These are phyloP conservation scores for Upupa epops DNA, from an alignment of 2,113 vertebrate genomes.

Conservation along the genomic window DNA sequence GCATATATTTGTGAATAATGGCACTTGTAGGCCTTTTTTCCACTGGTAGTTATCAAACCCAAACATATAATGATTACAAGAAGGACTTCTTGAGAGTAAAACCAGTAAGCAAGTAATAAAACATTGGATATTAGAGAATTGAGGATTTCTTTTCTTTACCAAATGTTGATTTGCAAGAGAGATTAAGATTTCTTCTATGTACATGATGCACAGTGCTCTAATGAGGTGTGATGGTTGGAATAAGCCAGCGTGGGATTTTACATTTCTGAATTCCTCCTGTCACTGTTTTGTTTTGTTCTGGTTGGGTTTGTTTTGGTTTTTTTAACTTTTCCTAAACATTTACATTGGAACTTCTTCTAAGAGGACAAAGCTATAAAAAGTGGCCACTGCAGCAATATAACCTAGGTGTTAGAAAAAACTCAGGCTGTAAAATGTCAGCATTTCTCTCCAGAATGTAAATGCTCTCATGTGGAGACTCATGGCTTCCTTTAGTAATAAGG, in stretches of 20 bases:
- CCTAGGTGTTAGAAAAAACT: neutral
- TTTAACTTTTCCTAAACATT: neutral
- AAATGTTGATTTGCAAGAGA: neutral
- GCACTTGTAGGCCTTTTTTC: neutral
- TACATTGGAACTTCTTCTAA: neutral
- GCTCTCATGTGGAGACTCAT: neutral
- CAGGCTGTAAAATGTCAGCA: neutral
- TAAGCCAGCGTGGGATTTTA: neutral
- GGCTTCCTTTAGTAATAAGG: neutral
- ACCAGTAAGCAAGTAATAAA: neutral
- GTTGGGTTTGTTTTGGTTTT: too few relatives aligned
- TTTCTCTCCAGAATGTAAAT: slow-evolving; percentile 3
- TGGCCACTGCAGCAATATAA: neutral
- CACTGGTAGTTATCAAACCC: neutral
- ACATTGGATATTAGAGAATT: neutral
- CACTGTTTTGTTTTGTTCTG: too few relatives aligned
- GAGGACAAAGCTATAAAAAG: neutral
- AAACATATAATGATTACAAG: neutral
- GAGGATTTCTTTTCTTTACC: neutral
- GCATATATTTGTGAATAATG: neutral
- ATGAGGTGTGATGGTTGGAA: neutral
- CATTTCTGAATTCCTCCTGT: neutral
- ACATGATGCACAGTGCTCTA: neutral
- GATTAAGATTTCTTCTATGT: neutral
- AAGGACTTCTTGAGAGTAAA: neutral